These are phyloP conservation scores for Physella acuta DNA, from an alignment of 1,140 invertebrate genomes.

Conservation along the genomic window DNA sequence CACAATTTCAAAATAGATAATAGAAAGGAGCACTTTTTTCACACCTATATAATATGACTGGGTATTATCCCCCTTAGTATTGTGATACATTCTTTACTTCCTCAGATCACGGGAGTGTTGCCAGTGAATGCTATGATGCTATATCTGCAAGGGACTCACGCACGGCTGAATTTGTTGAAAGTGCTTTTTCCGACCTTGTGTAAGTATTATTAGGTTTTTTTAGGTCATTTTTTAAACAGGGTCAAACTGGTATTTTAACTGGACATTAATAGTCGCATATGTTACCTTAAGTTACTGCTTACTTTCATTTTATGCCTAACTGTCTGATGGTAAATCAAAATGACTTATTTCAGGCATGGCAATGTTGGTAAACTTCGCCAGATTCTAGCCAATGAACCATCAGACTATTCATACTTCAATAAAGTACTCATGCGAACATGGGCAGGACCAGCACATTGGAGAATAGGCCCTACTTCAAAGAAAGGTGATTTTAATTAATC, in stretches of 20 bases:
- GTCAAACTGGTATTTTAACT: too few species aligned
- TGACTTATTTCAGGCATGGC: conserved; percentile 52
- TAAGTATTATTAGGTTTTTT: conserved; percentile 18
- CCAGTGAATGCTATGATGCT: conserved; percentile 11
- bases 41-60: too few species aligned
- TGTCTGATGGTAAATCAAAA: too few species aligned
- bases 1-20: too few species aligned
- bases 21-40: too few species aligned
- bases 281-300: too few species aligned
- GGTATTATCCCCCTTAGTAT: too few species aligned
- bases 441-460: conserved; percentile 78
- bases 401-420: conserved; percentile 74
- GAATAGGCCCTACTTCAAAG: conserved; percentile 59
- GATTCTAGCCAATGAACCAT: conserved; percentile 54
- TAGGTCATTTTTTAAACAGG: too few species aligned
- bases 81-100: not conserved
- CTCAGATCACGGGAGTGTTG: conserved; percentile 13
- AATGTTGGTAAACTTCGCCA: conserved; percentile 49
- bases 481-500: conserved; percentile 7
- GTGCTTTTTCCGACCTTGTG: conserved; percentile 46
- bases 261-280: too few species aligned
- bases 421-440: conserved; percentile 68
- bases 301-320: too few species aligned
- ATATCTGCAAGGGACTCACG: conserved; percentile 36
- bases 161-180: conserved; percentile 47